Evolutionary conservation across 2,888 invertebrate genomes (phyloP).

Genomic region (Adelphocoris suturalis): DNA sequence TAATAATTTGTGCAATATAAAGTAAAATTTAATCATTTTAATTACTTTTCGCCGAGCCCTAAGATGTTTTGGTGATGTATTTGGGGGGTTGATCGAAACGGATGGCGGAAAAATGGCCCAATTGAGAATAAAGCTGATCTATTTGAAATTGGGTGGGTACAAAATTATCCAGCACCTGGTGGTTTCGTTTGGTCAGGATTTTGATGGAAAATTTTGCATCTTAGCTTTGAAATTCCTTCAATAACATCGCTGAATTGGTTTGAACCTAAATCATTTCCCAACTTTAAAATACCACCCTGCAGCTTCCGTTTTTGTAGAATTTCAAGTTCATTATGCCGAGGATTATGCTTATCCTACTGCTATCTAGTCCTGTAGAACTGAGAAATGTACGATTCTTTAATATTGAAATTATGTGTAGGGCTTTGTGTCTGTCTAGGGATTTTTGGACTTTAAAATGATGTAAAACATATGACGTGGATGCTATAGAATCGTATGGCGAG

Average conservation of each 20-base stretch:
- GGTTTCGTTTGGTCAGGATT: not conserved
- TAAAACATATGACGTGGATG: too few relatives aligned
- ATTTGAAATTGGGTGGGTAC: too few relatives aligned
- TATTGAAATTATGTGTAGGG: not conserved
- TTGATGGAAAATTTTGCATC: not conserved
- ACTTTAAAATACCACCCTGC: not conserved
- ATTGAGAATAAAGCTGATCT: too few relatives aligned
- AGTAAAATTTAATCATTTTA: too few relatives aligned
- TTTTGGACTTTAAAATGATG: not conserved
- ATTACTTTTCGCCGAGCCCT: too few relatives aligned
- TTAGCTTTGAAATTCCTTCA: slow-evolving; percentile 15
- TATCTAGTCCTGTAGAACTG: slow-evolving; percentile 12
- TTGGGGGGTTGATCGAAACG: too few relatives aligned
- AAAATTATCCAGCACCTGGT: too few relatives aligned
- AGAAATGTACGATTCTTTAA: not conserved
- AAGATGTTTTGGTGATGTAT: too few relatives aligned
- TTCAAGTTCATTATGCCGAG: not conserved
- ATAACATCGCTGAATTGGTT: slow-evolving; percentile 6
- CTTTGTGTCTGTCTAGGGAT: not conserved
- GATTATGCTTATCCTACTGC: not conserved
- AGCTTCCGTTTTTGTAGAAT: not conserved
- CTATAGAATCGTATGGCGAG: too few relatives aligned
- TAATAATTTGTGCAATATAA: too few relatives aligned
- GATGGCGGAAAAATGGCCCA: too few relatives aligned
- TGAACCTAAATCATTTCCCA: not conserved